Percentiles rank a stretch among this genome's conserved stretches.
These are phyloP conservation scores for Casuarius casuarius DNA, from an alignment of 2,113 vertebrate genomes.

Conservation along the genomic window DNA sequence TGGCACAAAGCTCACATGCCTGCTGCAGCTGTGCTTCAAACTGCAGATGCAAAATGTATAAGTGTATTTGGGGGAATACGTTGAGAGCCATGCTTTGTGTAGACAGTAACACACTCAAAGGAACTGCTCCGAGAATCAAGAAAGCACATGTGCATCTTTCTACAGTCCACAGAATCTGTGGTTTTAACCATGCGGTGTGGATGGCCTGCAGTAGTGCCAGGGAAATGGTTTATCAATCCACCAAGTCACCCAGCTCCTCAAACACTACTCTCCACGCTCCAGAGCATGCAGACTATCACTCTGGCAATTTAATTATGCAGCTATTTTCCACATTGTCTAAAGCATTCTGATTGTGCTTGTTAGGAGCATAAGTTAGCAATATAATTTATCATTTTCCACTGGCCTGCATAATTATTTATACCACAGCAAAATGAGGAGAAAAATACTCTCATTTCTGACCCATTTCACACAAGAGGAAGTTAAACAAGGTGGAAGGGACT, in stretches of 20 bases:
- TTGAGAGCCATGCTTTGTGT: background rate
- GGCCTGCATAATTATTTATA: conserved; percentile 18
- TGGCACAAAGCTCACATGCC: background rate
- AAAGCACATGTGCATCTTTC: background rate
- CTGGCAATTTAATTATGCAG: background rate
- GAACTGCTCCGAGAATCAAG: background rate
- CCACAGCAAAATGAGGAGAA: conserved; percentile 19
- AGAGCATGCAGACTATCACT: background rate
- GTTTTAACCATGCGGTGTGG: background rate
- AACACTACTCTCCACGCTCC: background rate
- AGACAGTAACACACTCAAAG: background rate
- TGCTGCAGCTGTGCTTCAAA: background rate
- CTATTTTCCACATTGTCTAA: conserved; percentile 37
- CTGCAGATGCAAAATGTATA: background rate
- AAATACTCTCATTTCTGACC: background rate
- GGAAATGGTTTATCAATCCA: background rate
- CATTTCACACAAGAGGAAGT: background rate
- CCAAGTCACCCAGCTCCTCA: background rate
- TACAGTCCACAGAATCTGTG: background rate
- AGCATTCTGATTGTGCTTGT: background rate
- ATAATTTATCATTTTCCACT: conserved; percentile 22
- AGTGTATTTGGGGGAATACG: background rate
- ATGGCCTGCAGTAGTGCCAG: background rate
- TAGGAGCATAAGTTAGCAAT: background rate
- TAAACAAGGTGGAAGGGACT: background rate